phyloP scores from a whole-genome alignment of 2,797 vertebrate species.

The Xerus rutilus region DNA sequence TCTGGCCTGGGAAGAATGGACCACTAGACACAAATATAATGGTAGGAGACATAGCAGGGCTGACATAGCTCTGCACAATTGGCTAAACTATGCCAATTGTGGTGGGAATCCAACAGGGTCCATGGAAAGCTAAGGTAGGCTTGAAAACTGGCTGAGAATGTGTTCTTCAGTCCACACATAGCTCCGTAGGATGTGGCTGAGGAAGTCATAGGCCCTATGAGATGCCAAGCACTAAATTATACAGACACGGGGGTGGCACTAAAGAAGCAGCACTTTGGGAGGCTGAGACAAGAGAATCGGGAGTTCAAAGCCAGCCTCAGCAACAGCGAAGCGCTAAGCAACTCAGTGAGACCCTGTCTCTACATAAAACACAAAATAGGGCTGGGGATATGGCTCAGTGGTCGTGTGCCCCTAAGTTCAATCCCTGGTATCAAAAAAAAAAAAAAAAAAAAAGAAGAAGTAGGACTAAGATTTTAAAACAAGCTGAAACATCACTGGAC shows the following conservation, averaged over 20 bases:
- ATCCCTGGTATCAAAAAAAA: too few relatives aligned
- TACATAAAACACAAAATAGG: too few relatives aligned
- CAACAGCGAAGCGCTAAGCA: too few relatives aligned
- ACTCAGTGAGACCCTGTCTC: too few relatives aligned
- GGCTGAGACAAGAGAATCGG: too few relatives aligned
- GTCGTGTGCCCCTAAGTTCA: too few relatives aligned
- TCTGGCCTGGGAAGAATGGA: not conserved
- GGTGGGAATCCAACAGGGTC: not conserved
- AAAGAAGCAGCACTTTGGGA: not conserved
- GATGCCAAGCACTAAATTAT: not conserved
- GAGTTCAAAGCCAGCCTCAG: too few relatives aligned
- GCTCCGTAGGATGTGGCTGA: not conserved
- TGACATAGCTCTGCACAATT: not conserved
- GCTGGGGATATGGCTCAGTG: too few relatives aligned
- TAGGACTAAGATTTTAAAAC: not conserved
- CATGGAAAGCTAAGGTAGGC: not conserved
- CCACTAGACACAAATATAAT: not conserved
- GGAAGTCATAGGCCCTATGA: not conserved
- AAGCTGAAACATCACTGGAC: not conserved
- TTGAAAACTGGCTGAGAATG: not conserved
- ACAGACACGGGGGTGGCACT: not conserved
- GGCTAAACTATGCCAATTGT: not conserved
- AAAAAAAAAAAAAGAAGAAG: not conserved
- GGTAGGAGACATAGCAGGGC: not conserved
- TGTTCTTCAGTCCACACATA: not conserved